A percentile compares a stretch with the other conserved stretches of the same genome.
Conservation (phyloP, 2,888 invertebrate genomes). For the Salticus scenicus region DNA sequence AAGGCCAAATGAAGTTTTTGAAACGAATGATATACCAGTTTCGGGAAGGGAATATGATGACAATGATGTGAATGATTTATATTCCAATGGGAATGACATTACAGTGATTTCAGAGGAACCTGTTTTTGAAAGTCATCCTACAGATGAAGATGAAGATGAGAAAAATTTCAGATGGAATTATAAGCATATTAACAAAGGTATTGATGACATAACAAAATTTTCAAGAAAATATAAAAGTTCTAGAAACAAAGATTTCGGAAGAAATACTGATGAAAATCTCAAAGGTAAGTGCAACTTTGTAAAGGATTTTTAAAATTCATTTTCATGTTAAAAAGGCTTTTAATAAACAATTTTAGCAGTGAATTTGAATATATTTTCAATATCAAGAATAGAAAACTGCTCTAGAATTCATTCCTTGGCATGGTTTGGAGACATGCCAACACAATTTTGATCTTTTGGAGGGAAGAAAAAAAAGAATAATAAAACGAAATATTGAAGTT, state of each 20-base stretch:
- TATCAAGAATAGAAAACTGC: too few relatives aligned
- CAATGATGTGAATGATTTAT: slow-evolving; percentile 2
- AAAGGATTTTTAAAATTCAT: too few relatives aligned
- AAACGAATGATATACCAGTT: background rate
- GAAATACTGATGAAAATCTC: slow-evolving; percentile 19
- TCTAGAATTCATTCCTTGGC: too few relatives aligned
- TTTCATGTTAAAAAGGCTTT: too few relatives aligned
- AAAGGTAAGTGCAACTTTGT: slow-evolving; percentile 34
- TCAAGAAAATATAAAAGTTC: background rate
- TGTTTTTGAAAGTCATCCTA: slow-evolving; percentile 15
- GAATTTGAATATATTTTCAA: too few relatives aligned
- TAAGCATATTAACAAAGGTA: slow-evolving; percentile 28
- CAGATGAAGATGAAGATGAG: slow-evolving; percentile 26
- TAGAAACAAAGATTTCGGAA: background rate
- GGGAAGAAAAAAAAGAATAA: too few relatives aligned
- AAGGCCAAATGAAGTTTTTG: background rate
- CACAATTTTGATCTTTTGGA: too few relatives aligned
- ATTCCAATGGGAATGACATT: background rate
- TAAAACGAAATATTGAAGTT: too few relatives aligned
- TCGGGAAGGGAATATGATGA: background rate
- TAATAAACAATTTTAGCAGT: too few relatives aligned
- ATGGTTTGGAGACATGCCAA: too few relatives aligned
- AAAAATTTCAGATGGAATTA: slow-evolving; percentile 50
- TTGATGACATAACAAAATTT: slow-evolving; percentile 52
- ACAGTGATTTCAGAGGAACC: background rate